Evolutionary conservation across 1,140 invertebrate species (phyloP).

Genomic region (Vanessa atalanta): DNA sequence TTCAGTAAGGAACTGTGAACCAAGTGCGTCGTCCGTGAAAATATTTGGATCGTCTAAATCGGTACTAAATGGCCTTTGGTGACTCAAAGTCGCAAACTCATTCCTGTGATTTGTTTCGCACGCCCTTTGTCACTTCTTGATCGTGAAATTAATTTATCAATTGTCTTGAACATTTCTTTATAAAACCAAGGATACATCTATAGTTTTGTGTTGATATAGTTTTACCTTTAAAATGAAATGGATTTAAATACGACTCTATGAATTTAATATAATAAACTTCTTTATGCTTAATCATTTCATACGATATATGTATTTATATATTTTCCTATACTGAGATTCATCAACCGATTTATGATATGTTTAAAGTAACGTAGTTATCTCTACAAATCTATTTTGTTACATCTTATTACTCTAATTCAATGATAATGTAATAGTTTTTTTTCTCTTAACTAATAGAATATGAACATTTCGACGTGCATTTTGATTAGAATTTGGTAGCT

Average conservation of each 20-base stretch:
- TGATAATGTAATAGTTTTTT: neutral
- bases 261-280: neutral
- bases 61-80: slow-evolving; percentile 70
- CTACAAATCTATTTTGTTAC: too few species aligned
- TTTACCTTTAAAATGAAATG: neutral
- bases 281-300: too few species aligned
- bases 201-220: neutral
- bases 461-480: neutral
- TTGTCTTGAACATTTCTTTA: neutral
- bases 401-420: too few species aligned
- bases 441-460: neutral
- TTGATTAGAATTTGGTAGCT: slow-evolving; percentile 22
- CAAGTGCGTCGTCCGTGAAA: slow-evolving; percentile 69
- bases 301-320: too few species aligned
- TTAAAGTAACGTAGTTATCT: too few species aligned
- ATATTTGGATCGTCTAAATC: slow-evolving; percentile 75
- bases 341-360: too few species aligned
- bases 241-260: neutral
- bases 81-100: slow-evolving; percentile 55
- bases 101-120: slow-evolving; percentile 43
- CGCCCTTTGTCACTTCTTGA: slow-evolving; percentile 38
- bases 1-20: slow-evolving; percentile 31
- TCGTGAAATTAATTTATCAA: slow-evolving; percentile 6
- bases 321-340: too few species aligned
- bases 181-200: neutral